Base-by-base conservation (phyloP, 2,888 invertebrate species). In the Apamea monoglypha region DNA sequence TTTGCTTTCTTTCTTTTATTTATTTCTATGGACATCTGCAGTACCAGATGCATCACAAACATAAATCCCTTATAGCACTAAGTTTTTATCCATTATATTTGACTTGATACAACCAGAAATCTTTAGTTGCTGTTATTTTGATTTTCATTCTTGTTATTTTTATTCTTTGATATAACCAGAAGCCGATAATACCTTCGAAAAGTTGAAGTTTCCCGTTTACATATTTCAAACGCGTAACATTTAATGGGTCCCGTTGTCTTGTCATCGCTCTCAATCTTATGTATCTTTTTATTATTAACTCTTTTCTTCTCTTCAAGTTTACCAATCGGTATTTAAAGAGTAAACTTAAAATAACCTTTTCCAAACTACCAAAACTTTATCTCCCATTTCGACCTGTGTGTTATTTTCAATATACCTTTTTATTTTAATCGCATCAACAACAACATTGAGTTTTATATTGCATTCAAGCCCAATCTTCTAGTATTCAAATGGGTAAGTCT, bases 401-500 rank as follows among this genome's bases (percentile, higher is more conserved):
- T 21, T 21, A 21, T 21, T 50, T 50, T 25, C 32, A 32, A 12
- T n/a, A 56, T n/a, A 25, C 12, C 5, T 3, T 4, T 56, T 56
- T n/a, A 25, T 16, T 50, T 59, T 40, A 36, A n/a, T n/a, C 25
- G 2, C 32, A 25, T 63, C 29, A 36, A 2, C n/a, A 21, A 2
- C 0, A 16, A 47, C 2, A 32, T 21, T 40, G 12, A 29, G 16
- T 77, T 53, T 25, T 32, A 63, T 0, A 64, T 44, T 53, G 10
- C 21, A 78, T 16, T 14, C 18, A 29, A 40, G 16, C 40, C 29
- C 6, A 61, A 1, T 29, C 3, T 12, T 50, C 6, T 47, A 32
- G 12, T 25, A 63, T 78, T 77, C 12, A 71, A 71, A 81, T 4
- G 25, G 8, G 25, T 2, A 16, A 53, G 71, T 44, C 50, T 81